Evolutionary conservation across 2,113 vertebrate species (phyloP), one percentile per base, ranked within the genome.

Genomic region (Trichomycterus rosablanca): DNA sequence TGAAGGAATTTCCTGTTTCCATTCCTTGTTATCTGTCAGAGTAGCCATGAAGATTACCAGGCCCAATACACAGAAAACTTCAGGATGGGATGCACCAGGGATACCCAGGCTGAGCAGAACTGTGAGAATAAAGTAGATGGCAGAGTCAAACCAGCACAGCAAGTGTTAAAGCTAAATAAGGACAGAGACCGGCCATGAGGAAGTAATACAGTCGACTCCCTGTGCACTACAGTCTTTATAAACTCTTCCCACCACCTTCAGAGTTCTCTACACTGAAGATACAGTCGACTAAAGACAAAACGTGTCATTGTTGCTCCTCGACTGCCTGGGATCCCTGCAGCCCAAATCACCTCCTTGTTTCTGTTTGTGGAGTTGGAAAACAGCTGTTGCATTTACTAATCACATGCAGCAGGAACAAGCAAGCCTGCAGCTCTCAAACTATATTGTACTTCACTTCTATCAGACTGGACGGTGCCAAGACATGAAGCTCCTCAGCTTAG

Each of bases 351-450:
- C 65, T 75, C 55, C 52, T 53, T 49, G 24, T 68, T 51, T 61
- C 67, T 72, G 70, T 69, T 66, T 72, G 56, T 71, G 74, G 66
- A 71, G 65, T 81, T 70, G 59, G 69, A 82, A 76, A 85, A 87
- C 84, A 87, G 84, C 83, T 85, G 80, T 81, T 75, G 80, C 75
- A 83, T 80, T 84, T 76, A 81, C 71, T 68, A 64, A 73, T 84
- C 84, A 86, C 84, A 86, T 83, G 82, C 77, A 70, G 58, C 69
- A 77, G 71, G 77, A 76, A 79, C 72, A 77, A 80, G 58, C 67
- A 59, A 51, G 37, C 2, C 73, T 52, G 24, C 68, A 46, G 15
- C 16, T 46, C 6, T 2, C 70, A 28, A 70, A 5, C 4, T 35
- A n/a, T n/a, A n/a, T n/a, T n/a, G n/a, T n/a, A n/a, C 32, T 35